These are phyloP conservation scores for Neosilurus hyrtlii DNA, from an alignment of 2,797 vertebrate genomes.

Conservation along the genomic window DNA sequence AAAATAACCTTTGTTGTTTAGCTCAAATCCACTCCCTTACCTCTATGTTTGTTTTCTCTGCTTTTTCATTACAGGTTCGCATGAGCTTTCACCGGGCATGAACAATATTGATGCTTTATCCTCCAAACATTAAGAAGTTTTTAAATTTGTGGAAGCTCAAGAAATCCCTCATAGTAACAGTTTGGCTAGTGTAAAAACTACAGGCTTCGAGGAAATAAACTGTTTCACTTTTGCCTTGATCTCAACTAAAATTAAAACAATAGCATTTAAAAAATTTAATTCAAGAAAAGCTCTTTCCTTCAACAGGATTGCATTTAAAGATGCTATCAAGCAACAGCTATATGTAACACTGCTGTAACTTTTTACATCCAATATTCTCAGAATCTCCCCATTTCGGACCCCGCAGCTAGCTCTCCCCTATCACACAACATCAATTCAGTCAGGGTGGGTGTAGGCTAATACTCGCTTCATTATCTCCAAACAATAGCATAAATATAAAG, in stretches of 20 bases:
- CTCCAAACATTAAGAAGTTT: not conserved
- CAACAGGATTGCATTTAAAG: not conserved
- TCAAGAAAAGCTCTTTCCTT: not conserved
- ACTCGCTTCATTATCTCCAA: not conserved
- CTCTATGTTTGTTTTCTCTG: not conserved
- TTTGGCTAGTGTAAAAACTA: not conserved
- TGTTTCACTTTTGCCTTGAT: not conserved
- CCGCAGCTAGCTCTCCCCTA: not conserved
- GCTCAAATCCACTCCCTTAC: constrained; percentile 25
- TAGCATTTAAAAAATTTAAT: not conserved
- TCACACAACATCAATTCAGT: not conserved
- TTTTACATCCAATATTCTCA: not conserved
- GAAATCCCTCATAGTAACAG: not conserved
- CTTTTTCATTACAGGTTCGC: not conserved
- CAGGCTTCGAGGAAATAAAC: not conserved
- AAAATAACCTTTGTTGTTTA: constrained; percentile 30
- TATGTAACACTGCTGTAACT: not conserved
- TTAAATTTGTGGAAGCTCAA: not conserved
- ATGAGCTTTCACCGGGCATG: not conserved
- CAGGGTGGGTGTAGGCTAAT: not conserved
- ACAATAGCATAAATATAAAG: not conserved
- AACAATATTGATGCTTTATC: not conserved
- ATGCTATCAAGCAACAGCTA: no score
- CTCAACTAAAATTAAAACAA: not conserved
- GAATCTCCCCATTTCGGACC: not conserved